A percentile compares a stretch with the other conserved stretches of the same genome.
phyloP scores from a whole-genome alignment of 1,140 invertebrate species.

The Varroa destructor region DNA sequence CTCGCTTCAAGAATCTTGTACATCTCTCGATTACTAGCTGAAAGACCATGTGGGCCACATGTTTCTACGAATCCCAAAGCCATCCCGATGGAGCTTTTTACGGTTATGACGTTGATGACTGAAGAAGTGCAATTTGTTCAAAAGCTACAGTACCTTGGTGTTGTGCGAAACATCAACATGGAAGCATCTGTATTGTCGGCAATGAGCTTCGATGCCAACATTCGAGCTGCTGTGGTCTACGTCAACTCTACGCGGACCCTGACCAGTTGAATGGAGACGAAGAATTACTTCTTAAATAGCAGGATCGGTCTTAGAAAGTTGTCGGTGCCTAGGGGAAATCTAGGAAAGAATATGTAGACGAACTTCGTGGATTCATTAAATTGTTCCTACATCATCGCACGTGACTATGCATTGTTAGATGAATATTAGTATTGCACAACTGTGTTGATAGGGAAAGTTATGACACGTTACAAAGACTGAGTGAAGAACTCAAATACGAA shows the following conservation, averaged over 20 bases:
- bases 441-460: no score
- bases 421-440: no score
- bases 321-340: slow-evolving; percentile 54
- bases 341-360: no score
- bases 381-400: no score
- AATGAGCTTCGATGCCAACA: slow-evolving; percentile 80
- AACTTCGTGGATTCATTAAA: no score
- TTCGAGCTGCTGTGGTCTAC: slow-evolving; percentile 83
- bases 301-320: slow-evolving; percentile 72
- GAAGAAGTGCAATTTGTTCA: slow-evolving; percentile 81
- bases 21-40: slow-evolving; percentile 54
- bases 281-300: slow-evolving; percentile 79
- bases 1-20: background rate
- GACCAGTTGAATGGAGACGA: slow-evolving; percentile 74
- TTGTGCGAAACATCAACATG: slow-evolving; percentile 91
- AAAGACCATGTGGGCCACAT: slow-evolving; percentile 86
- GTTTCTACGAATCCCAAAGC: slow-evolving; percentile 90
- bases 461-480: no score
- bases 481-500: no score
- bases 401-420: no score
- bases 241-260: slow-evolving; percentile 70
- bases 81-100: slow-evolving; percentile 92
- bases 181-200: slow-evolving; percentile 83
- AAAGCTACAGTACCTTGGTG: slow-evolving; percentile 58
- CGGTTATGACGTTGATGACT: slow-evolving; percentile 59